Conservation (phyloP, 2,797 vertebrate species). For the Poeciliopsis infans region DNA sequence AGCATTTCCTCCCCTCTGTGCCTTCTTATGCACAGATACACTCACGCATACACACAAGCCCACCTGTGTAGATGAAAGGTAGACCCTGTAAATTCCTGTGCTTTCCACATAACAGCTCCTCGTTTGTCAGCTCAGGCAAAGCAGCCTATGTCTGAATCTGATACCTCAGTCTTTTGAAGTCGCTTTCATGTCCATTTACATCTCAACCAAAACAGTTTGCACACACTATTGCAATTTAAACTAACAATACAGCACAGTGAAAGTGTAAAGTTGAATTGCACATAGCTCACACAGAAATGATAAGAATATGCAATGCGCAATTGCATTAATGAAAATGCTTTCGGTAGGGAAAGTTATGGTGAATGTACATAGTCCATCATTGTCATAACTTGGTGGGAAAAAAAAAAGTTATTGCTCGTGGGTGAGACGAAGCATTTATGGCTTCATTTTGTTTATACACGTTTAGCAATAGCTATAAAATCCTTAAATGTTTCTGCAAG, state of each 20-base stretch:
- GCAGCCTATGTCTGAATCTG: conserved; percentile 81
- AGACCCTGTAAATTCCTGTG: conserved; percentile 83
- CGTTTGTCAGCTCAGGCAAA: conserved; percentile 76
- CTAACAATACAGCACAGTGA: conserved; percentile 10
- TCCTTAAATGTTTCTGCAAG: not conserved
- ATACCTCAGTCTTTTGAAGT: conserved; percentile 80
- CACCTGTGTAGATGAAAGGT: conserved; percentile 86
- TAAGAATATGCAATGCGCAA: not conserved
- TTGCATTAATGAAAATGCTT: not conserved
- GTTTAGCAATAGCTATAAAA: not conserved
- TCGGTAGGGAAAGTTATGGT: not conserved
- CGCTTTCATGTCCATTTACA: conserved; percentile 62
- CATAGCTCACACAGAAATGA: not conserved
- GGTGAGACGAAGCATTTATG: not conserved
- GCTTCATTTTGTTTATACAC: not conserved
- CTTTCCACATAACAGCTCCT: conserved; percentile 80
- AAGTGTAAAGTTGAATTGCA: not conserved
- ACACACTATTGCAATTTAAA: conserved; percentile 12
- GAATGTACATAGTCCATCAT: not conserved
- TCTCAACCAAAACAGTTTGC: conserved; percentile 42
- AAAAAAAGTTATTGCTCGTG: not conserved
- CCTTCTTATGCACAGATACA: conserved; percentile 13
- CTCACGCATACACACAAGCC: conserved; percentile 54
- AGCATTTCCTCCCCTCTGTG: conserved; percentile 2
- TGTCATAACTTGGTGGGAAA: not conserved